Percentiles rank a stretch among this genome's conserved stretches.
These are phyloP conservation scores for Cichladusa arquata DNA, from an alignment of 2,113 vertebrate species.

Conservation along the genomic window DNA sequence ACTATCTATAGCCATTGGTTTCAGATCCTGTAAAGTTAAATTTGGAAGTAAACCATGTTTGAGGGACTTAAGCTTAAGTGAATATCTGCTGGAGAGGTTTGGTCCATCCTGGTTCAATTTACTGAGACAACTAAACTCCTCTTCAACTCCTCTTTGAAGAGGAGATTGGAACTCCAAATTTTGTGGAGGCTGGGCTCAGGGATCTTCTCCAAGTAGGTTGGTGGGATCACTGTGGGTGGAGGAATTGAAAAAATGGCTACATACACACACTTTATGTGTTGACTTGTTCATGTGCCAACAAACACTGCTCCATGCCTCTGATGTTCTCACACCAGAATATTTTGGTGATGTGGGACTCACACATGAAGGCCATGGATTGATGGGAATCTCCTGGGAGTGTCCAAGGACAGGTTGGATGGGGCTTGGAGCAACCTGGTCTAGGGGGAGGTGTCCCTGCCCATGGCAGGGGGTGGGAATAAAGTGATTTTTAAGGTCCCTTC, in stretches of 20 bases:
- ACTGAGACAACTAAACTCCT: background rate
- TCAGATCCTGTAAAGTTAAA: background rate
- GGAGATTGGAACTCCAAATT: too few relatives aligned
- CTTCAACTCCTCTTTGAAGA: background rate
- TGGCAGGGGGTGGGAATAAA: background rate
- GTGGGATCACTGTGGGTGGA: background rate
- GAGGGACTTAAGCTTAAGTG: background rate
- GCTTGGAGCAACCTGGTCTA: background rate
- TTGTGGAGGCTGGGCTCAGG: background rate
- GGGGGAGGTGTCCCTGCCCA: background rate
- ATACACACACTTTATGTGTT: background rate
- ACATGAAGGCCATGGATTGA: background rate
- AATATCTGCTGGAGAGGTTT: background rate
- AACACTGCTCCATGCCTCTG: background rate
- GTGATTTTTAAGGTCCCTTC: background rate
- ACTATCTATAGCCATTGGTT: background rate
- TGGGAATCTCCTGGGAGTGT: background rate
- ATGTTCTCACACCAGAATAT: background rate
- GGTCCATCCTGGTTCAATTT: background rate
- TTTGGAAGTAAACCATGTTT: background rate
- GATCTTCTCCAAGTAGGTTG: background rate
- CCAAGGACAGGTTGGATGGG: too few relatives aligned
- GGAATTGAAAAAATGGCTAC: background rate
- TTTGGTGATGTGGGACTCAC: background rate
- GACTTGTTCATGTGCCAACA: background rate